phyloP scores from a whole-genome alignment of 2,113 vertebrate genomes.

The Ornithorhynchus anatinus region DNA sequence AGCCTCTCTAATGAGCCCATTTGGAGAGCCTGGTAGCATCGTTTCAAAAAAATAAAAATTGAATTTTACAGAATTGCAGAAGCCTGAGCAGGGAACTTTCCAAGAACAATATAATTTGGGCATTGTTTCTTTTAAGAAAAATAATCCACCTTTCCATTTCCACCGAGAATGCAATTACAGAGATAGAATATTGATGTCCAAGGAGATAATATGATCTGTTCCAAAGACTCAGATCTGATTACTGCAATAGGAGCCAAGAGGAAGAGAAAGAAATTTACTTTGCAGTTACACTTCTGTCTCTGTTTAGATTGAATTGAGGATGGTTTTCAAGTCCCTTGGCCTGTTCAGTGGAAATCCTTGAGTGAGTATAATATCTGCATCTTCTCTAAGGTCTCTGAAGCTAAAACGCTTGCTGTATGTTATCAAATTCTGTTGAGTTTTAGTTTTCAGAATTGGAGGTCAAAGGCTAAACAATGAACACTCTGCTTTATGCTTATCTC shows the following conservation, averaged over 20 bases:
- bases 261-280: neutral
- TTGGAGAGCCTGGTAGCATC: too few species aligned
- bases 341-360: neutral
- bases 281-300: neutral
- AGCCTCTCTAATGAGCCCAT: too few species aligned
- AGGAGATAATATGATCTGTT: neutral
- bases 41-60: too few species aligned
- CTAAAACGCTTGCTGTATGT: neutral
- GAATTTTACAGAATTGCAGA: neutral
- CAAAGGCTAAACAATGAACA: neutral
- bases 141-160: neutral
- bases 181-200: neutral
- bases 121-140: neutral
- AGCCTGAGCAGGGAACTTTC: neutral
- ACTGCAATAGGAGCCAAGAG: neutral
- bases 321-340: neutral
- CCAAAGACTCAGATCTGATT: neutral
- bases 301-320: neutral
- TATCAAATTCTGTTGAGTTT: neutral
- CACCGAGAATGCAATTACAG: neutral
- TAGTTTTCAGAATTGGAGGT: constrained; percentile 7
- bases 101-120: neutral
- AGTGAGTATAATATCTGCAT: neutral
- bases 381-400: neutral
- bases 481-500: neutral